Conservation (phyloP, 2,888 invertebrate species). For the Anthophora plumipes region DNA sequence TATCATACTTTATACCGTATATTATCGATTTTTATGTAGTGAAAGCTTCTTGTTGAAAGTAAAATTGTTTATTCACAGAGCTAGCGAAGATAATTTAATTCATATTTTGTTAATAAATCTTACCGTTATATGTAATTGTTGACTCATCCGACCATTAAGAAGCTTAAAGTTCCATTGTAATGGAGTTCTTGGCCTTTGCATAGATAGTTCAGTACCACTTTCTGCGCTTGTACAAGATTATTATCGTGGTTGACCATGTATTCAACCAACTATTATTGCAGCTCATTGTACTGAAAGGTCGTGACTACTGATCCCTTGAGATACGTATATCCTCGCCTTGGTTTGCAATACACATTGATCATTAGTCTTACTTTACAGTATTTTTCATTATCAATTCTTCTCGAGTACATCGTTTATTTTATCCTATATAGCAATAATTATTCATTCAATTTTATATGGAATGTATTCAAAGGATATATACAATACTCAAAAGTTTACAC, state of each 20-base stretch:
- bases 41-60: too few species aligned
- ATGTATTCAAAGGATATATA: too few species aligned
- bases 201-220: slow-evolving; percentile 50
- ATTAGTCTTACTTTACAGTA: slow-evolving; percentile 29
- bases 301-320: slow-evolving; percentile 51
- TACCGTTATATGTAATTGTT: background rate
- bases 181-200: slow-evolving; percentile 20
- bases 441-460: background rate
- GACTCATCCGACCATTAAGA: background rate
- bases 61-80: background rate
- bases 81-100: too few species aligned
- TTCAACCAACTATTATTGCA: slow-evolving; percentile 52
- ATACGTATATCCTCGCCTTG: slow-evolving; percentile 37
- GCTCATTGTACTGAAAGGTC: slow-evolving; percentile 47
- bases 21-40: too few species aligned
- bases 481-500: too few species aligned
- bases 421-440: background rate
- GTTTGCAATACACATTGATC: slow-evolving; percentile 48
- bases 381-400: slow-evolving; percentile 21
- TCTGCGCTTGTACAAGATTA: slow-evolving; percentile 53
- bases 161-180: slow-evolving; percentile 10
- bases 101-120: background rate
- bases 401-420: slow-evolving; percentile 7
- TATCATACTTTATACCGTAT: too few species aligned
- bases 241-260: slow-evolving; percentile 48